These are phyloP conservation scores for Mechanitis messenoides DNA, from an alignment of 2,888 invertebrate species.

Conservation along the genomic window DNA sequence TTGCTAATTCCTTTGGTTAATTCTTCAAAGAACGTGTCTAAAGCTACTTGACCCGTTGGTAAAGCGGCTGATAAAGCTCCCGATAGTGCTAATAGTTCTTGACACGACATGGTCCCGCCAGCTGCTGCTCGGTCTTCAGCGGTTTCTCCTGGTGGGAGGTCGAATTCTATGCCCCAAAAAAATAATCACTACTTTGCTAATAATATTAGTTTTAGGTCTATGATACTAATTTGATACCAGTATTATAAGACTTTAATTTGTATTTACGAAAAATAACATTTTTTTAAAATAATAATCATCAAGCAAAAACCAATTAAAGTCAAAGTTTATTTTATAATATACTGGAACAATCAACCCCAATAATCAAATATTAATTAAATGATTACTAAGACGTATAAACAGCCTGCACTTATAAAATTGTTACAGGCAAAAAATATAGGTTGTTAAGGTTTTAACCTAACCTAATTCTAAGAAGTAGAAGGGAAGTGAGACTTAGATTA, in stretches of 20 bases:
- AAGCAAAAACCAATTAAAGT: too few relatives aligned
- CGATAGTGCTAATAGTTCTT: slow-evolving; percentile 92
- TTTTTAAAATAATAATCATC: too few relatives aligned
- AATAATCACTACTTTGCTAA: slow-evolving; percentile 43
- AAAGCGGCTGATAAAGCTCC: slow-evolving; percentile 94
- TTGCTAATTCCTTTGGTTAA: slow-evolving; percentile 83
- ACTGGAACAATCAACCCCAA: too few relatives aligned
- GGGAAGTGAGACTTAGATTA: slow-evolving; percentile 44
- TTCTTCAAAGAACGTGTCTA: slow-evolving; percentile 89
- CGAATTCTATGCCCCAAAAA: slow-evolving; percentile 60
- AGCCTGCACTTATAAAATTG: too few relatives aligned
- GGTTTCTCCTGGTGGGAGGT: slow-evolving; percentile 69
- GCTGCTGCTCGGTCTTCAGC: slow-evolving; percentile 64
- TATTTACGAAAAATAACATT: too few relatives aligned
- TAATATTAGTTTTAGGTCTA: not conserved
- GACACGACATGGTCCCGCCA: slow-evolving; percentile 86
- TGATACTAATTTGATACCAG: too few relatives aligned
- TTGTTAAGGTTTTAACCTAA: not conserved
- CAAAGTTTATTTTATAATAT: too few relatives aligned
- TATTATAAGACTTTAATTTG: too few relatives aligned
- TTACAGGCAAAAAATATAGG: too few relatives aligned
- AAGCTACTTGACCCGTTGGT: slow-evolving; percentile 89
- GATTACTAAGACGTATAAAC: too few relatives aligned
- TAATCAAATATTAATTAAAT: too few relatives aligned
- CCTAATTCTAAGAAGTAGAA: slow-evolving; percentile 38